Percentiles rank a stretch among this genome's conserved stretches.
Evolutionary conservation across 2,888 invertebrate genomes (phyloP).

Genomic region (Eupithecia vulgata): DNA sequence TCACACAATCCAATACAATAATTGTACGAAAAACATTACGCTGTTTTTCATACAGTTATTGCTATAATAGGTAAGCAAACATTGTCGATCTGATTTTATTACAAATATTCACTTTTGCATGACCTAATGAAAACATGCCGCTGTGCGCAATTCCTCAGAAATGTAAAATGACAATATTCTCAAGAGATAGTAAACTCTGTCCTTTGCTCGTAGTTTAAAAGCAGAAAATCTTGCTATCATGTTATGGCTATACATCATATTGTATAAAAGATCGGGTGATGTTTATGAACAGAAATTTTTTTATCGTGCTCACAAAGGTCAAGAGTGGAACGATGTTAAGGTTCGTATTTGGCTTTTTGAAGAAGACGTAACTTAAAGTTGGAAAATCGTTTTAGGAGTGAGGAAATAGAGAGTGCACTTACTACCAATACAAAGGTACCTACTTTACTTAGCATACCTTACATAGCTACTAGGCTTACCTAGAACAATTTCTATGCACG

Average conservation of each 20-base stretch:
- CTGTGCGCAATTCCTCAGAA: neutral
- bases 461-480: too few species aligned
- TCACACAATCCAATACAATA: too few species aligned
- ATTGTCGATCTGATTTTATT: neutral
- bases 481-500: too few species aligned
- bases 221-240: neutral
- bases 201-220: neutral
- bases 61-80: neutral
- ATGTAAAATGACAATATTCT: neutral
- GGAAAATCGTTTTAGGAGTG: neutral
- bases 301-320: neutral
- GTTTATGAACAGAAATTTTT: neutral
- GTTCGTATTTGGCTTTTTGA: neutral
- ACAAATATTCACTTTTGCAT: neutral
- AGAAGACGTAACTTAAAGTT: neutral
- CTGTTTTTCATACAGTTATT: neutral
- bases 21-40: too few species aligned
- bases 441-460: too few species aligned
- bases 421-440: too few species aligned
- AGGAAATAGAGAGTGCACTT: too few species aligned
- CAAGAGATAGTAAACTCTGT: neutral
- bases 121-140: neutral
- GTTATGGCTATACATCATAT: neutral
- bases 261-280: neutral
- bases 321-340: neutral